Conservation (phyloP, 2,888 invertebrate species). For the Gymnocheta viridis region DNA sequence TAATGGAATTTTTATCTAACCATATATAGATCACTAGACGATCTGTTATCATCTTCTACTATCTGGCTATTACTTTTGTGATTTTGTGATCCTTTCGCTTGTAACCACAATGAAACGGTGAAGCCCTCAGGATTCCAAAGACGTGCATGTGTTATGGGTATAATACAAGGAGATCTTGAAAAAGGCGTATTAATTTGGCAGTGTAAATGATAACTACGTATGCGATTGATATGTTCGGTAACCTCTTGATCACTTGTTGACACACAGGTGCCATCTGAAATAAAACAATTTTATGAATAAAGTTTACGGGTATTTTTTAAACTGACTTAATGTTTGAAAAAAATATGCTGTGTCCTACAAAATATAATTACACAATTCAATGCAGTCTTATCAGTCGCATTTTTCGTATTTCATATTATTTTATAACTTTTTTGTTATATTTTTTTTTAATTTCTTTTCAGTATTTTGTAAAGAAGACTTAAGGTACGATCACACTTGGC, state of each 20-base stretch:
- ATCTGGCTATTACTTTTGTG: constrained; percentile 76
- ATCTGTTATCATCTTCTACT: constrained; percentile 78
- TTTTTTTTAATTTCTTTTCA: too few species aligned
- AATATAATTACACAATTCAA: too few species aligned
- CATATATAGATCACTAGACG: constrained; percentile 75
- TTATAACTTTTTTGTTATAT: too few species aligned
- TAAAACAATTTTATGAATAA: not conserved
- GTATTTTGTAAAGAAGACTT: too few species aligned
- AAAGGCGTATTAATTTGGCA: constrained; percentile 78
- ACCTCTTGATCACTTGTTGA: constrained; percentile 76
- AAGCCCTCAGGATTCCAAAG: constrained; percentile 80
- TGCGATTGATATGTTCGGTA: constrained; percentile 78
- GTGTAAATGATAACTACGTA: constrained; percentile 78
- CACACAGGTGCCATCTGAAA: constrained; percentile 77
- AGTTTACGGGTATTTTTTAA: not conserved
- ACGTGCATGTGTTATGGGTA: constrained; percentile 79
- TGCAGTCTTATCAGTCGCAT: too few species aligned
- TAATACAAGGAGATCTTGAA: constrained; percentile 79
- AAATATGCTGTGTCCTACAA: too few species aligned
- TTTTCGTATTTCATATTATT: too few species aligned
- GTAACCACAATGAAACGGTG: constrained; percentile 80
- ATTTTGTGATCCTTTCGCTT: constrained; percentile 75
- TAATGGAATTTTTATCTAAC: constrained; percentile 69
- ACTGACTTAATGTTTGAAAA: too few species aligned
- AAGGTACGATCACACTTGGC: too few species aligned